phyloP scores from a whole-genome alignment of 53 echinoderm and acorn worm species.

The Echinarachnius parma region DNA sequence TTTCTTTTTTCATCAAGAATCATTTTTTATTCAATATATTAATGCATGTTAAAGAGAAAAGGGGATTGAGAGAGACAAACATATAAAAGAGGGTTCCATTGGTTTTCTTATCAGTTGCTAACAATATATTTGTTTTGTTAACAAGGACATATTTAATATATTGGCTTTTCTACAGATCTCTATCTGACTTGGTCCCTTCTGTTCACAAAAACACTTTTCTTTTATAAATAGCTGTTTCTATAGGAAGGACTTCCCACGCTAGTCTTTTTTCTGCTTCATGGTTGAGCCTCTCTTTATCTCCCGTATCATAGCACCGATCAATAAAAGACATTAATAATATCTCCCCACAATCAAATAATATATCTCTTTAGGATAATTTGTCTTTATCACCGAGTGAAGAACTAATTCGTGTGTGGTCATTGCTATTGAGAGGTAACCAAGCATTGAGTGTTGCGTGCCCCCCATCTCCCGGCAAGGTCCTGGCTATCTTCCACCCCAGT shows the following conservation, averaged over 20 bases:
- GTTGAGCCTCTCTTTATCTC: not conserved
- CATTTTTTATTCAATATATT: too few relatives aligned
- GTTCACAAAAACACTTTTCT: constrained; percentile 8
- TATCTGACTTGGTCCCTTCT: not conserved
- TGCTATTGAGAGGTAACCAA: constrained; percentile 9
- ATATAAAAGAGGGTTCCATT: constrained; percentile 6
- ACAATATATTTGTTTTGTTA: constrained; percentile 26
- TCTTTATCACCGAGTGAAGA: constrained; percentile 18
- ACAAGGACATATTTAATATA: constrained; percentile 31
- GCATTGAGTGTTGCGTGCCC: not conserved
- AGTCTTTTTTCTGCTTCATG: constrained; percentile 11
- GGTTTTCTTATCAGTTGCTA: constrained; percentile 1
- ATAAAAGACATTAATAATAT: constrained; percentile 28
- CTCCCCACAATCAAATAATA: not conserved
- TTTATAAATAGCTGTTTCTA: not conserved
- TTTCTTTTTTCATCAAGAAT: too few relatives aligned
- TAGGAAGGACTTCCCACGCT: constrained; percentile 29
- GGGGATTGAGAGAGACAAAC: not conserved
- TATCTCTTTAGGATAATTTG: constrained; percentile 9
- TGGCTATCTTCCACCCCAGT: constrained; percentile 26
- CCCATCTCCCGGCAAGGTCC: constrained; percentile 20
- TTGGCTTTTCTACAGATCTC: constrained; percentile 11
- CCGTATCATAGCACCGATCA: constrained; percentile 36
- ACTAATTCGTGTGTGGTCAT: constrained; percentile 34
- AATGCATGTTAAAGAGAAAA: too few relatives aligned